These are phyloP conservation scores for Pelodiscus sinensis DNA, from an alignment of 2,113 vertebrate species.

Conservation along the genomic window DNA sequence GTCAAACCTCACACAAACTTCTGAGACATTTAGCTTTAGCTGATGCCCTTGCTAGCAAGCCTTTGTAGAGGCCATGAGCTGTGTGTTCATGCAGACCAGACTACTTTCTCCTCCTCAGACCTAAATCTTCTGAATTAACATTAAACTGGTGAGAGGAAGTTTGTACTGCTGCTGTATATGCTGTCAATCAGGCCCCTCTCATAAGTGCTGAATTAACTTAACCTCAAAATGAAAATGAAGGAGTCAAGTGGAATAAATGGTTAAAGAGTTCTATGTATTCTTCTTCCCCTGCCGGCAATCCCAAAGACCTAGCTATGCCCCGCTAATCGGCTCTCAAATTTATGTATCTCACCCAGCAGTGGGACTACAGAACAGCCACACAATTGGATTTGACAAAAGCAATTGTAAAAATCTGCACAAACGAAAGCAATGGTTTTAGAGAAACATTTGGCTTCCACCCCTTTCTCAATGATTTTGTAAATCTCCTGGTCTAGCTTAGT, in stretches of 20 bases:
- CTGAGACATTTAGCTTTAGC: neutral
- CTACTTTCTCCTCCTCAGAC: neutral
- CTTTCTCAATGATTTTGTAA: neutral
- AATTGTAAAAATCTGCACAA: neutral
- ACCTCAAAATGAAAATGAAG: neutral
- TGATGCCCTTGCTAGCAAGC: neutral
- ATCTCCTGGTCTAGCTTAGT: neutral
- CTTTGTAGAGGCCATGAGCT: neutral
- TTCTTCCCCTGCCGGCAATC: neutral
- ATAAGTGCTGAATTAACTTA: neutral
- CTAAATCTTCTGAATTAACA: no score
- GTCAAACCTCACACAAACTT: neutral
- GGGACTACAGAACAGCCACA: neutral
- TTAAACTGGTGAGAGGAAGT: neutral
- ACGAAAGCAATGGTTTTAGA: neutral
- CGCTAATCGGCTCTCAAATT: no score
- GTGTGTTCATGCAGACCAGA: no score
- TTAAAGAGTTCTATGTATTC: neutral
- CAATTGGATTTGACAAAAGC: neutral
- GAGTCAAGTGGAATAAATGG: neutral
- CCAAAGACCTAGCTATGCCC: neutral
- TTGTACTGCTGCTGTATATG: neutral
- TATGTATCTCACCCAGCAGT: neutral
- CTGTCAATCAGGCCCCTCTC: neutral
- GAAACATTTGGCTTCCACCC: neutral